Evolutionary conservation across 1,140 invertebrate genomes (phyloP), one percentile per base, ranked within the genome.

Genomic region (Ectropis grisescens): DNA sequence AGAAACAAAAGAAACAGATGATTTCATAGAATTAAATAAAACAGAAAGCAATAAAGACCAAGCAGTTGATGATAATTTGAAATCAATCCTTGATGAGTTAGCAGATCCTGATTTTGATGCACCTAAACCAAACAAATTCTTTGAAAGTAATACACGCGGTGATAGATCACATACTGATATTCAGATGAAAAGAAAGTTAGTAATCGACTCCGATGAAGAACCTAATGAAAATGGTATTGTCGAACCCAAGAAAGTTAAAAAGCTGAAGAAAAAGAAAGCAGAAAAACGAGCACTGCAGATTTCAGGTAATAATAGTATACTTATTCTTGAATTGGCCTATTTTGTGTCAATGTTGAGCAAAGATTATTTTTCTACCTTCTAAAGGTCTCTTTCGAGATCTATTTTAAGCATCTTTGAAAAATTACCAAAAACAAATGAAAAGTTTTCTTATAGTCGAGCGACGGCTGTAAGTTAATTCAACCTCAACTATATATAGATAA

Each of bases 201-300:
- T 69, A 0, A 81, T 81, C 14, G 70, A 81, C 34, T 78, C 72
- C 8, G 85, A 86, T 45, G 85, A 87, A 34, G 83, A 85, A 40
- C 54, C 59, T 23, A 54, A 64, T 46, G 64, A 65, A 15, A 48
- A 52, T 16, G 39, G 58, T 13, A 39, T 29, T 19, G 28, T 43
- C 26, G 46, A 61, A 19, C 40, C 14, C 2, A 36, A 42, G 37
- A 67, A 39, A 53, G 72, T 49, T 31, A 72, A 55, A 33, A 68
- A 59, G 23, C 41, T 62, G n/a, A 82, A 78, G 32, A 78, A 64
- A 37, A 58, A 56, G n/a, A 74, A 72, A 37, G 36, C 47, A 11
- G 57, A 79, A 42, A 36, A 72, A 24, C 51, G 72, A 26, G 72
- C 61, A 7, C 37, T 80, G 13, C 68, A 75, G 29, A 68, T 80